A percentile compares a stretch with the other conserved stretches of the same genome.
Evolutionary conservation across 2,888 invertebrate genomes (phyloP).

Genomic region (Stomorhina lunata): DNA sequence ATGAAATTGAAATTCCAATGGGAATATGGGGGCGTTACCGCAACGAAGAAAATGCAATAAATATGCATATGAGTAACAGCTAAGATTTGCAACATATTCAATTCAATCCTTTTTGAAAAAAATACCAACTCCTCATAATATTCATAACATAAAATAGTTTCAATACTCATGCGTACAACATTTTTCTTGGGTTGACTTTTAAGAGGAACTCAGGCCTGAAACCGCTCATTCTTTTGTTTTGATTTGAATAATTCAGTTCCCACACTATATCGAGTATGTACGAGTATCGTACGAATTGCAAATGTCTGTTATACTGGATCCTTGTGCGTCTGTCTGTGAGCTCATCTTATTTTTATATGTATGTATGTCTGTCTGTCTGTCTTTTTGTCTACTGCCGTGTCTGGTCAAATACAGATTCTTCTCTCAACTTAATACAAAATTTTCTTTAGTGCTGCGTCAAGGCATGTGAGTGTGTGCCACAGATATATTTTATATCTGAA

Average conservation of each 20-base stretch:
- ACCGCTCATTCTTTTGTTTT: constrained; percentile 46
- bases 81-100: constrained; percentile 33
- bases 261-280: constrained; percentile 74
- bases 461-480: constrained; percentile 34
- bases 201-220: constrained; percentile 37
- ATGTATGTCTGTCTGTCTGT: constrained; percentile 19
- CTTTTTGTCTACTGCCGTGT: too few relatives aligned
- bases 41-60: constrained; percentile 78
- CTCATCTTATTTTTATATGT: background rate
- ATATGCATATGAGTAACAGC: constrained; percentile 76
- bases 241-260: constrained; percentile 78
- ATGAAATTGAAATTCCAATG: constrained; percentile 79
- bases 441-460: background rate
- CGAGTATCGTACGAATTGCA: background rate
- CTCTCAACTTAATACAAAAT: background rate
- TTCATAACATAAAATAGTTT: constrained; percentile 44
- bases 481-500: constrained; percentile 43
- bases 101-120: constrained; percentile 34
- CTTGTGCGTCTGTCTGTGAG: constrained; percentile 58
- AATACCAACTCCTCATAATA: constrained; percentile 12
- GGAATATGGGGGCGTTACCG: constrained; percentile 77
- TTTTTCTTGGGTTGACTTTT: background rate
- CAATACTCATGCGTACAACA: constrained; percentile 1
- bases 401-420: constrained; percentile 47
- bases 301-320: too few relatives aligned